These are phyloP conservation scores for Melieria picta DNA, from an alignment of 2,888 invertebrate species.

Conservation along the genomic window DNA sequence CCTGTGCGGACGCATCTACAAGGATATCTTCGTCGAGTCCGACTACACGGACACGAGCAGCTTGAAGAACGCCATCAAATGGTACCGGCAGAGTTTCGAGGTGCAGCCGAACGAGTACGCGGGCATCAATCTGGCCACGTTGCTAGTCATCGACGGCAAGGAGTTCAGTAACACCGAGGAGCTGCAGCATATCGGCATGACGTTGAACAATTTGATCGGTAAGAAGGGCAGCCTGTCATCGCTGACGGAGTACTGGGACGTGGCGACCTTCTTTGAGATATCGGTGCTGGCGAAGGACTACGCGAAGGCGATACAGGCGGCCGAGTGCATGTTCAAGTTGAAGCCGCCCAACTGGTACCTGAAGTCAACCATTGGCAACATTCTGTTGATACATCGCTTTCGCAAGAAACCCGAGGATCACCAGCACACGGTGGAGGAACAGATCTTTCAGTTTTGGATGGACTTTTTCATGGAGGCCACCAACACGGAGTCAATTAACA, in stretches of 20 bases:
- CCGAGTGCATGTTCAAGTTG: slow-evolving; percentile 91
- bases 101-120: slow-evolving; percentile 99
- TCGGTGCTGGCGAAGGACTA: slow-evolving; percentile 98
- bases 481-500: slow-evolving; percentile 80
- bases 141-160: slow-evolving; percentile 95
- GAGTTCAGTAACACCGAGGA: slow-evolving; percentile 93
- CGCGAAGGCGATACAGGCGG: slow-evolving; percentile 95
- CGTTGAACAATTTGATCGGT: slow-evolving; percentile 95
- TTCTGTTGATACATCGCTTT: slow-evolving; percentile 91
- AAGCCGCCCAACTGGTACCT: slow-evolving; percentile 95
- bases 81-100: slow-evolving; percentile 98
- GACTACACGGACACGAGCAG: slow-evolving; percentile 89
- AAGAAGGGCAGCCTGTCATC: slow-evolving; percentile 95
- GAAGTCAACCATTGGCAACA: slow-evolving; percentile 97
- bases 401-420: slow-evolving; percentile 81
- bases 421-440: slow-evolving; percentile 80
- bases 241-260: slow-evolving; percentile 98
- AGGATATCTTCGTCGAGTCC: slow-evolving; percentile 97
- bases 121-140: slow-evolving; percentile 96
- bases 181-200: slow-evolving; percentile 92
- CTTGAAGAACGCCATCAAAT: slow-evolving; percentile 91
- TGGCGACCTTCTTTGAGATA: slow-evolving; percentile 98
- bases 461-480: slow-evolving; percentile 97
- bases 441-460: slow-evolving; percentile 97
- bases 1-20: slow-evolving; percentile 96